phyloP scores from a whole-genome alignment of 2,797 vertebrate genomes.

The Neostethus bicornis region DNA sequence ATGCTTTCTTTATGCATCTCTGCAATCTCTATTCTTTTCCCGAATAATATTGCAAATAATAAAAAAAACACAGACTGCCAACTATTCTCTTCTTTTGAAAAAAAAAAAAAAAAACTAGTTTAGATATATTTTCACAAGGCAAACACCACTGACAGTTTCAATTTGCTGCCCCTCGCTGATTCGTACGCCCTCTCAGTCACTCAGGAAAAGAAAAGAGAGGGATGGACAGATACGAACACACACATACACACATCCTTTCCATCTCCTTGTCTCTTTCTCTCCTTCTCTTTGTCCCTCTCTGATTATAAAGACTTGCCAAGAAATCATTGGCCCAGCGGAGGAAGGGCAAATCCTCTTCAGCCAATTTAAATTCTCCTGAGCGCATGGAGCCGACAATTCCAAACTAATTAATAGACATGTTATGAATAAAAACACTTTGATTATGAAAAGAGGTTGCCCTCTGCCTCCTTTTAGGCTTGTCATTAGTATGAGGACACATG shows the following conservation, averaged over 20 bases:
- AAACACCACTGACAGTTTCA: constrained; percentile 64
- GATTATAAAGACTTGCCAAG: constrained; percentile 68
- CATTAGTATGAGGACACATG: constrained; percentile 78
- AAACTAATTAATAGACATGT: constrained; percentile 81
- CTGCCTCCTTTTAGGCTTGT: constrained; percentile 73
- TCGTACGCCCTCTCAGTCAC: constrained; percentile 54
- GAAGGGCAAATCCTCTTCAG: constrained; percentile 81
- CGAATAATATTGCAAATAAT: constrained; percentile 5
- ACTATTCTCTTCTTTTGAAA: not conserved
- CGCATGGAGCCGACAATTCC: constrained; percentile 70
- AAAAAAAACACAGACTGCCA: constrained; percentile 5
- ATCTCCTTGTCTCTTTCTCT: constrained; percentile 53
- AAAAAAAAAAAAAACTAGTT: constrained; percentile 35
- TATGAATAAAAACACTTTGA: constrained; percentile 80
- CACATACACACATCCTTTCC: constrained; percentile 37
- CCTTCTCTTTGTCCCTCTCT: constrained; percentile 56
- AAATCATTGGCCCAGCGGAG: constrained; percentile 76
- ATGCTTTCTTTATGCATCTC: constrained; percentile 2
- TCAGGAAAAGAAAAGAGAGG: constrained; percentile 21
- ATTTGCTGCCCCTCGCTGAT: constrained; percentile 58
- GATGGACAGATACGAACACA: constrained; percentile 21
- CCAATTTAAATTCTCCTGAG: constrained; percentile 80
- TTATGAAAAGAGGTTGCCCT: constrained; percentile 77
- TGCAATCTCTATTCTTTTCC: not conserved
- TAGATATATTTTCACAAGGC: constrained; percentile 41